These are phyloP conservation scores for Lagothrix lagotricha DNA, from an alignment of 2,797 vertebrate species.

Conservation along the genomic window DNA sequence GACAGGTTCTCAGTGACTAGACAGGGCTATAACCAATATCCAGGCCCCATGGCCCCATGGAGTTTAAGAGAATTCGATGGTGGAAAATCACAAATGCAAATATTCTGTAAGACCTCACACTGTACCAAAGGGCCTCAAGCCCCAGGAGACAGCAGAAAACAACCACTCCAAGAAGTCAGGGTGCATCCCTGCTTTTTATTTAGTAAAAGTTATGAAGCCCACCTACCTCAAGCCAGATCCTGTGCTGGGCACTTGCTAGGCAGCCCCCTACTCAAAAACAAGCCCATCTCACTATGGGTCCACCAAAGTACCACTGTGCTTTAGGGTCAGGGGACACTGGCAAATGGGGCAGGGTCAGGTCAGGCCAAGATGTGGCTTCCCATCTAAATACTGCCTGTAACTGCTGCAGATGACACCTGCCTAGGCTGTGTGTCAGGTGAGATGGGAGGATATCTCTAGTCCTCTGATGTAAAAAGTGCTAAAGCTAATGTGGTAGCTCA, in stretches of 20 bases:
- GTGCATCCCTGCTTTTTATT: background rate
- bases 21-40: background rate
- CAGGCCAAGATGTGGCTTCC: background rate
- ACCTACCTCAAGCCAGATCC: background rate
- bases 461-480: background rate
- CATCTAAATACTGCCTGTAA: background rate
- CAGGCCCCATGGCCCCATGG: background rate
- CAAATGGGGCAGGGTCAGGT: background rate
- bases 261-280: background rate
- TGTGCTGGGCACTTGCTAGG: background rate
- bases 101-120: background rate
- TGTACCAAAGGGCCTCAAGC: background rate
- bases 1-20: background rate
- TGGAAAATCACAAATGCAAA: background rate
- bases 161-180: background rate
- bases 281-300: background rate
- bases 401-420: background rate
- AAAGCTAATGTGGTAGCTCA: background rate
- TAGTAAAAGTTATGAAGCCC: background rate
- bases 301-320: background rate
- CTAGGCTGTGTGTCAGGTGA: background rate
- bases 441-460: background rate
- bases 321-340: background rate
- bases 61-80: background rate
- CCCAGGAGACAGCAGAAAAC: background rate